These are phyloP conservation scores for Apodemia zela DNA, from an alignment of 2,888 invertebrate species.

Conservation along the genomic window DNA sequence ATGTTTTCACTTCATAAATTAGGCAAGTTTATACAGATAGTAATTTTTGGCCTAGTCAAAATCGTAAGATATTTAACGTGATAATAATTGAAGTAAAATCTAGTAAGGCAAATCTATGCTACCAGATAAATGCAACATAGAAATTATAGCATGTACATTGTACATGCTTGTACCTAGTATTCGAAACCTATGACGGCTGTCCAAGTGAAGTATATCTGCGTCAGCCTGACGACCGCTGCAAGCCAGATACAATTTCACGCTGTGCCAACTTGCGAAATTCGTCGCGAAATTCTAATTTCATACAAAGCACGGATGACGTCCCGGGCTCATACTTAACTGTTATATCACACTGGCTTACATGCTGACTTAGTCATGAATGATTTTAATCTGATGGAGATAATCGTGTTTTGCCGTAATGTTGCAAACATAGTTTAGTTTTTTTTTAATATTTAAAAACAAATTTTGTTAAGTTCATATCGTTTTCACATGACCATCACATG, in stretches of 20 bases:
- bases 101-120: not conserved
- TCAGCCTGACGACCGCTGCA: constrained; percentile 65
- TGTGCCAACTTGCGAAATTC: constrained; percentile 72
- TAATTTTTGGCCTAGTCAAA: no score
- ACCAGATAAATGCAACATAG: not conserved
- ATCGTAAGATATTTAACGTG: no score
- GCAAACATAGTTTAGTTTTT: not conserved
- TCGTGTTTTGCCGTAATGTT: not conserved
- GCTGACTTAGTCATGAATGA: not conserved
- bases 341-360: constrained; percentile 31
- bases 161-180: constrained; percentile 42
- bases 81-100: not conserved
- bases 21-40: no score
- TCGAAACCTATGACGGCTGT: constrained; percentile 67
- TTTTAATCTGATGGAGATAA: not conserved
- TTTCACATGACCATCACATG: no score
- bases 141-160: constrained; percentile 21
- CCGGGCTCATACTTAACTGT: constrained; percentile 41
- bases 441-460: no score
- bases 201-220: constrained; percentile 60
- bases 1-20: no score
- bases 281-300: constrained; percentile 70
- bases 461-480: no score
- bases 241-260: constrained; percentile 76
- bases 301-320: constrained; percentile 46